Base-by-base conservation (phyloP, 1,140 invertebrate genomes). In the Drosophila pseudoobscura region DNA sequence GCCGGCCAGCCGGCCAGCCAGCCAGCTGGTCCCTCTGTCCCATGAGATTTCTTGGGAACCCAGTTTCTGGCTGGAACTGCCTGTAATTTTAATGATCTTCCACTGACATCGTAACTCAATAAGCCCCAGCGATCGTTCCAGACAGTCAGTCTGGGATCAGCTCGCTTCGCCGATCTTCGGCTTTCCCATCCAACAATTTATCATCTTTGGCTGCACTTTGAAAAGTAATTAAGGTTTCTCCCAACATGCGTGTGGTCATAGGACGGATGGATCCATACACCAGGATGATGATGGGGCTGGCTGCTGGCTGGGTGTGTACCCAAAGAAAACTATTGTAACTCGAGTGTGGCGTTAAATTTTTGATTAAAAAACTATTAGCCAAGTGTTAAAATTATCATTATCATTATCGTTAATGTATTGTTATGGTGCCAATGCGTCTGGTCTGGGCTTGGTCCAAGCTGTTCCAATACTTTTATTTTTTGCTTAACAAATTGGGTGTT, bases 291-390 rank as follows among this genome's bases (percentile, higher is more conserved):
- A 17, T 68, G 54, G 63, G 51, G 50, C 22, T 55, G 66, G 15
- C 24, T 5, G 24, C 0, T 26, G 61, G 29, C 43, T 41, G 62
- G 63, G 24, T 65, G 64, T 46, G 64, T 66, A 52, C 50, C 63
- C 63, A 35, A 45, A 35, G 9, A 50, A 69, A 61, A 43, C 82
- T 72, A 87, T 85, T 87, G 82, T 82, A 75, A 75, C 65, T 69
- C 61, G 75, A 64, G 59, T 80, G 64, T 75, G 72, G 84, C 83
- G 84, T 88, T 71, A 88, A 88, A 88, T 88, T 88, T 87, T 89
- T 59, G 80, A 88, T 88, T 61, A 88, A 88, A 89, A 83, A 83
- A 83, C 83, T 89, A 88, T 88, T 88, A 89, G 84, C 79, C 61
- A 88, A 88, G 83, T 88, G 84, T 83, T 65, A 79, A 88, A 74